phyloP scores from a whole-genome alignment of 2,113 vertebrate species.

The Neopipo cinnamomea region DNA sequence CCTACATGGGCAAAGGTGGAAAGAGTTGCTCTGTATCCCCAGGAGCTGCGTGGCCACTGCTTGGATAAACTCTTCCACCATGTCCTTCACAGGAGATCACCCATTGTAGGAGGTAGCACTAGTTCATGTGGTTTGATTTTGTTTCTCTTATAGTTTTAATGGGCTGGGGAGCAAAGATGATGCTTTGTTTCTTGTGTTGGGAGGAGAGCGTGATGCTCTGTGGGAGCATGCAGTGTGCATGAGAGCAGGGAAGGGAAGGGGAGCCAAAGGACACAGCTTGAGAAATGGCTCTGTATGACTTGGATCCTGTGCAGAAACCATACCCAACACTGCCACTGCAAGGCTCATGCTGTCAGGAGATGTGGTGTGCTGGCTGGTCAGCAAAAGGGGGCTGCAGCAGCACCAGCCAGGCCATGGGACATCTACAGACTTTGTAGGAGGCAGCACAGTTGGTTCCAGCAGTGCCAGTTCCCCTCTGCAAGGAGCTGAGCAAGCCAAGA shows the following conservation, averaged over 20 bases:
- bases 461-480: not conserved
- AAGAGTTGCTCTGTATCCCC: not conserved
- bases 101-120: not conserved
- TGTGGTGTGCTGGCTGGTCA: not conserved
- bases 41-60: not conserved
- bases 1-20: not conserved
- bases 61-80: not conserved
- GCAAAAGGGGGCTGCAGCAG: not conserved
- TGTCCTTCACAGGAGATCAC: not conserved
- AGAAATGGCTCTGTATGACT: not conserved
- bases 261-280: not conserved
- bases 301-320: not conserved
- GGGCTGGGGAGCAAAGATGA: not conserved
- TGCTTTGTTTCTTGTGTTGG: not conserved
- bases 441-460: not conserved
- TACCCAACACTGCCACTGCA: not conserved
- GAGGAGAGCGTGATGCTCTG: not conserved
- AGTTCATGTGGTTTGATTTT: not conserved
- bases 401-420: not conserved
- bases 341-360: not conserved
- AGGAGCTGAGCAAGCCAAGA: not conserved
- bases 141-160: not conserved
- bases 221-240: accelerated
- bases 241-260: not conserved
- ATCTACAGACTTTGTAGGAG: not conserved